A percentile compares a stretch with the other conserved stretches of the same genome.
These are phyloP conservation scores for Teinopalpus imperialis DNA, from an alignment of 2,888 invertebrate genomes.

Conservation along the genomic window DNA sequence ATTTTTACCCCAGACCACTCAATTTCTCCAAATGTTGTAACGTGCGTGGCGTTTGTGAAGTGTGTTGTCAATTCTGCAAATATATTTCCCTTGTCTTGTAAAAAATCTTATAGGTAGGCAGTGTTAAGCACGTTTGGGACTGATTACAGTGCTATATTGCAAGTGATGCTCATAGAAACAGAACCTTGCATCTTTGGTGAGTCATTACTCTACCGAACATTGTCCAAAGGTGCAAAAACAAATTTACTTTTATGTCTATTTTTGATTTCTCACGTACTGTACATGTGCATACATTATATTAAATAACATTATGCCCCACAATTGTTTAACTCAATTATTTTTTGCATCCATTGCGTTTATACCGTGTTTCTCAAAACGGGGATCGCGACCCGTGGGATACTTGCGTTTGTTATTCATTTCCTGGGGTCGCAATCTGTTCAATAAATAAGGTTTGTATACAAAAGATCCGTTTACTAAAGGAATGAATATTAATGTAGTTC, in stretches of 20 bases:
- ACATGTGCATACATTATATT: too few relatives aligned
- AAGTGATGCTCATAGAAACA: slow-evolving; percentile 9
- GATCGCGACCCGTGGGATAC: too few relatives aligned
- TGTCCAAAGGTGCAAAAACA: background rate
- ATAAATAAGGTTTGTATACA: too few relatives aligned
- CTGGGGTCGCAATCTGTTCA: too few relatives aligned
- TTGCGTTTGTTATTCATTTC: too few relatives aligned
- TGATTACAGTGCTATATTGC: slow-evolving; percentile 8
- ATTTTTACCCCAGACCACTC: slow-evolving; percentile 1
- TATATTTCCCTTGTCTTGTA: slow-evolving; percentile 16
- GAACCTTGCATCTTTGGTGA: slow-evolving; percentile 12
- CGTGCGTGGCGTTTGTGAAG: slow-evolving; percentile 16
- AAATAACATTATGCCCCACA: too few relatives aligned
- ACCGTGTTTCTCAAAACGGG: too few relatives aligned
- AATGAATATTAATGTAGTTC: too few relatives aligned
- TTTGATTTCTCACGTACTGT: slow-evolving; percentile 10
- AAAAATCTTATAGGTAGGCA: slow-evolving; percentile 23
- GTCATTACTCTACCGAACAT: slow-evolving; percentile 5
- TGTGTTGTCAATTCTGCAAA: slow-evolving; percentile 22
- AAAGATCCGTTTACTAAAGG: too few relatives aligned
- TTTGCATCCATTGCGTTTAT: too few relatives aligned
- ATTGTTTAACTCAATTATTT: too few relatives aligned
- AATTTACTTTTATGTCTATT: slow-evolving; percentile 1
- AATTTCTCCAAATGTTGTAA: slow-evolving; percentile 11
- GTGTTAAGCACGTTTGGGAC: background rate